phyloP scores from a whole-genome alignment of 2,888 invertebrate species.

The Baccha elongata region DNA sequence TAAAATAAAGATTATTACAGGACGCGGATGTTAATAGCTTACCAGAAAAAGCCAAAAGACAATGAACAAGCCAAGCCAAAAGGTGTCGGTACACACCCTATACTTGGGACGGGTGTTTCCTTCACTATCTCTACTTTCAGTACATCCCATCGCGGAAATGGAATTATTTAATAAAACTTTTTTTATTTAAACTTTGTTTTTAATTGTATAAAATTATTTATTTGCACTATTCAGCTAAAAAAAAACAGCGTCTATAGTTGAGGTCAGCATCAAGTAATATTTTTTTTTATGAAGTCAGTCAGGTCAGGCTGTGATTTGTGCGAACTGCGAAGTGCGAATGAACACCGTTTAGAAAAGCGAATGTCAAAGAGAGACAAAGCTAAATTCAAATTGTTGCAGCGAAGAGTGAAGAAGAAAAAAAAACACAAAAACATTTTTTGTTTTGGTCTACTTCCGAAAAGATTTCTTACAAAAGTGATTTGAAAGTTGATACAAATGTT shows the following conservation, averaged over 20 bases:
- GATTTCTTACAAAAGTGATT: no score
- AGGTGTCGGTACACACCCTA: slow-evolving; percentile 92
- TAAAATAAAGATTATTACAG: slow-evolving; percentile 31
- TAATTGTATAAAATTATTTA: slow-evolving; percentile 7
- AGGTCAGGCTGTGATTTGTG: no score
- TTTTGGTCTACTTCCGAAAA: no score
- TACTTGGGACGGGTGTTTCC: slow-evolving; percentile 83
- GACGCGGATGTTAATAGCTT: slow-evolving; percentile 75
- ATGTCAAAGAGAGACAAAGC: no score
- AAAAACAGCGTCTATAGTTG: slow-evolving; percentile 19
- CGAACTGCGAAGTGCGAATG: no score
- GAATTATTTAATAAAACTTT: slow-evolving; percentile 48
- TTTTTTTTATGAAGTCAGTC: no score
- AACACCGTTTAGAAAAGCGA: no score
- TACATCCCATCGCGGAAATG: slow-evolving; percentile 85
- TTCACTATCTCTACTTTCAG: slow-evolving; percentile 85
- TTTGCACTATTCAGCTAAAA: not conserved
- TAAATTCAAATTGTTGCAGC: no score
- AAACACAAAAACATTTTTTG: no score
- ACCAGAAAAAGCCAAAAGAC: slow-evolving; percentile 94
- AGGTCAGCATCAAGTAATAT: no score
- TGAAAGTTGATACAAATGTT: no score
- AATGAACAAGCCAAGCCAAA: slow-evolving; percentile 91
- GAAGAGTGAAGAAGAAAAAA: no score
- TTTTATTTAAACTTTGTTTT: not conserved